These are phyloP conservation scores for Drosophila cardini DNA, from an alignment of 1,140 invertebrate species.

Conservation along the genomic window DNA sequence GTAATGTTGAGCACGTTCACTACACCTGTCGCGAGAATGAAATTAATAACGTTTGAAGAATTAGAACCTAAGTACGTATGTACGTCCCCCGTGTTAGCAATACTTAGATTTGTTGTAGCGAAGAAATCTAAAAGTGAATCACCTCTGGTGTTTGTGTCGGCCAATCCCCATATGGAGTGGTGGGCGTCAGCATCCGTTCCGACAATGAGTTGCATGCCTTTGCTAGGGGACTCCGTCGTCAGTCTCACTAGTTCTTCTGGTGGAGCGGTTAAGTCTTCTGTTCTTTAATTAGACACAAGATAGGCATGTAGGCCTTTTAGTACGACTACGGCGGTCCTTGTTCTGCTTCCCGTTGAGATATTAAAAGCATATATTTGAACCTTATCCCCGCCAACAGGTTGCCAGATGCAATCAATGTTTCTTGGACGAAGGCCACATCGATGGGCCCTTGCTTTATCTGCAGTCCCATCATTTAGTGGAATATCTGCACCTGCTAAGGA, in stretches of 20 bases:
- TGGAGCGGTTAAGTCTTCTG: background rate
- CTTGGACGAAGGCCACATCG: too few species aligned
- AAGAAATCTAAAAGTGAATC: background rate
- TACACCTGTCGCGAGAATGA: background rate
- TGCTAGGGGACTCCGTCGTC: background rate
- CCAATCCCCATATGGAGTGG: background rate
- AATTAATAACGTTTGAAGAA: background rate
- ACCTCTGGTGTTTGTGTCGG: background rate
- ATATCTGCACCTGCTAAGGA: too few species aligned
- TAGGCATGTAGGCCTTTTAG: background rate
- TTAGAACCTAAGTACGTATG: background rate
- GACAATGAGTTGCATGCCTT: background rate
- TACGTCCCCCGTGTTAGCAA: too few species aligned
- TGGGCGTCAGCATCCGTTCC: background rate
- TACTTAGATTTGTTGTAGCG: background rate
- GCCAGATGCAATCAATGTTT: too few species aligned
- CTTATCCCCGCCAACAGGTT: background rate
- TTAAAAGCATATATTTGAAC: background rate
- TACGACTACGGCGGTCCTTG: background rate
- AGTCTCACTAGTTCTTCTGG: background rate
- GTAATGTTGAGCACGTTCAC: too few species aligned
- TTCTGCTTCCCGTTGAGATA: too few species aligned
- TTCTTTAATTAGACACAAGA: conserved; percentile 6
- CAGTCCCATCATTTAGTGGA: too few species aligned
- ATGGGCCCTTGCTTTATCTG: too few species aligned